Evolutionary conservation across 2,797 vertebrate genomes (phyloP), one percentile per base, ranked within the genome.

Genomic region (Lutjanus campechanus): DNA sequence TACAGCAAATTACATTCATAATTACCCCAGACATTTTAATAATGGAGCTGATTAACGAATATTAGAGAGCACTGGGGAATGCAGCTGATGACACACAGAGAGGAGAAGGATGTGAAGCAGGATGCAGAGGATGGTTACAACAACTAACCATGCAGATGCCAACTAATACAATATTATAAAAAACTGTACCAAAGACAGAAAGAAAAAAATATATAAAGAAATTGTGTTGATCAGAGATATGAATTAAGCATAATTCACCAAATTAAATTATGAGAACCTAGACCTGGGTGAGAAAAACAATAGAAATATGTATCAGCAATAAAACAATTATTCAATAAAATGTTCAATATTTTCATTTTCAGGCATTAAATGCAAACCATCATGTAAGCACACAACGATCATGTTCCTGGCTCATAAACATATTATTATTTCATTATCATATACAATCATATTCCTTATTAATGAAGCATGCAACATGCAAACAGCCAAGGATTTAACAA

Each of bases 21-120:
- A 92, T 93, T 85, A 88, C 79, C 70, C 60, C 22, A 84, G 79
- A 83, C 77, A 75, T 77, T 84, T 87, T 62, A 73, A 90, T 90
- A 89, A 89, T 72, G 72, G 72, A 65, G 73, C 56, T 84, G 76
- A 90, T 87, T 88, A 82, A 74, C 12, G 41, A 68, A 88, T 85
- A 81, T 81, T 74, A 72, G 65, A 67, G 41, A 80, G 60, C 71
- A 50, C 73, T 22, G 19, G 73, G 72, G 53, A 86, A 84, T 79
- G 74, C 43, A 61, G 47, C 69, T 67, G 61, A 81, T 85, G 20
- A 10, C 29, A 44, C 51, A 46, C 13, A 7, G 65, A 85, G 64
- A 77, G 29, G 8, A 79, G 22, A 61, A 73, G 51, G 46, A 79
- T 62, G 10, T 55, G 29, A 77, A 73, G 11, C n/a, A 73, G 59